Percentiles rank a stretch among this genome's conserved stretches.
These are phyloP conservation scores for Theocolax elegans DNA, from an alignment of 1,140 invertebrate genomes.

Conservation along the genomic window DNA sequence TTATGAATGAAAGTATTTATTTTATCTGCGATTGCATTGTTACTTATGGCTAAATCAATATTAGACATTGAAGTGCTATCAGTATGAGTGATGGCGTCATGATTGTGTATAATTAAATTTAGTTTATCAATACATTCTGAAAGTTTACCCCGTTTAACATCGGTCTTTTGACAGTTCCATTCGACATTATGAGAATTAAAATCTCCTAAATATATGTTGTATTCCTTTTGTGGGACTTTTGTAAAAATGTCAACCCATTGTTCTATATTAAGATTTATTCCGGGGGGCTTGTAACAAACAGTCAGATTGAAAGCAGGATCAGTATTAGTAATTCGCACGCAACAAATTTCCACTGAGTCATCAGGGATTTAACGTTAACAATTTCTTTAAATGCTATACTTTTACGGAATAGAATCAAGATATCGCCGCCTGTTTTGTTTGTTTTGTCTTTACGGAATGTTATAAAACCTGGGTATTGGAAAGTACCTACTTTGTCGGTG, in stretches of 20 bases:
- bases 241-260: background rate
- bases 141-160: background rate
- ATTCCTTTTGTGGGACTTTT: background rate
- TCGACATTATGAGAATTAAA: conserved; percentile 7
- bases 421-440: background rate
- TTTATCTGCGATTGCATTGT: conserved; percentile 41
- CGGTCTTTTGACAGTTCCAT: conserved; percentile 15
- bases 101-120: conserved; percentile 4
- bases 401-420: background rate
- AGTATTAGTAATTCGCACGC: background rate
- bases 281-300: conserved; percentile 7
- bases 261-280: background rate
- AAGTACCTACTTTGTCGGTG: background rate
- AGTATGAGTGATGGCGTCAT: background rate
- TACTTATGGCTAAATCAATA: conserved; percentile 39
- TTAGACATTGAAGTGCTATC: background rate
- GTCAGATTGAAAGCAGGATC: background rate
- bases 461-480: background rate
- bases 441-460: conserved; percentile 9
- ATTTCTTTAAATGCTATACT: conserved; percentile 3
- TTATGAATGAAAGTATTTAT: conserved; percentile 48
- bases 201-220: background rate
- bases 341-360: background rate
- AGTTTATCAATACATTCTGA: background rate
- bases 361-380: background rate